Evolutionary conservation across 2,797 vertebrate genomes (phyloP).

Genomic region (Platyrinchus mystaceus): DNA sequence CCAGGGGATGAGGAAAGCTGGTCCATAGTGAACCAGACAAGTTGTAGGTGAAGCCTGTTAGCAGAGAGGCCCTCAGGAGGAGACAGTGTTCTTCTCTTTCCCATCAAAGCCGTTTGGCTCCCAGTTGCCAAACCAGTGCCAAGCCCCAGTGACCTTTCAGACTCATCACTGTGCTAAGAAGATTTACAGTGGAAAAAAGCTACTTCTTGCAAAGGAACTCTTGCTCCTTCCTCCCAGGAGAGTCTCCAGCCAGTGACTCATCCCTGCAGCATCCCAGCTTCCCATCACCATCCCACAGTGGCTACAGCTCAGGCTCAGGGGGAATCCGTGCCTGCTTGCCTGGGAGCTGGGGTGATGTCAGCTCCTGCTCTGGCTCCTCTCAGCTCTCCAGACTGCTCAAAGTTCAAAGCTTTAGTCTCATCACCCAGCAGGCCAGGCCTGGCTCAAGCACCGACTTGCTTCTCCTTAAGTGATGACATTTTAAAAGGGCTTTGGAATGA

Average conservation of each 20-base stretch:
- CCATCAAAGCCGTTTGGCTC: conserved; percentile 37
- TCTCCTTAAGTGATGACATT: neutral
- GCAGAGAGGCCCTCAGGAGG: neutral
- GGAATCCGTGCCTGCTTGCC: conserved; percentile 1
- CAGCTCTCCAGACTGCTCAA: neutral
- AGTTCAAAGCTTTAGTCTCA: conserved; percentile 10
- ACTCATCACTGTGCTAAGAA: neutral
- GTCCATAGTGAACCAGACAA: neutral
- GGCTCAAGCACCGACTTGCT: neutral
- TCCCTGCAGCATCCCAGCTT: conserved; percentile 6
- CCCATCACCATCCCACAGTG: neutral
- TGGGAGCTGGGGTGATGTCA: conserved; percentile 28
- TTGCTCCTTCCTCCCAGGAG: conserved; percentile 45
- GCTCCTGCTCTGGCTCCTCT: conserved; percentile 38
- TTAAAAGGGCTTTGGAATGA: neutral
- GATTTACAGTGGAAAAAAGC: conserved; percentile 34
- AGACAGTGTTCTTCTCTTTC: neutral
- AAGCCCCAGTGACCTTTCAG: conserved; percentile 60
- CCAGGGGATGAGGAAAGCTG: neutral
- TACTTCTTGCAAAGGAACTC: conserved; percentile 26
- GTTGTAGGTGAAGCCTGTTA: neutral
- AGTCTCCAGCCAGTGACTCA: conserved; percentile 27
- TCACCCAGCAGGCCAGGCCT: neutral
- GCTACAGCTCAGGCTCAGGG: neutral
- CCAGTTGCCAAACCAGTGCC: neutral